Conservation (phyloP, 2,888 invertebrate genomes). For the Chloroclysta siterata region DNA sequence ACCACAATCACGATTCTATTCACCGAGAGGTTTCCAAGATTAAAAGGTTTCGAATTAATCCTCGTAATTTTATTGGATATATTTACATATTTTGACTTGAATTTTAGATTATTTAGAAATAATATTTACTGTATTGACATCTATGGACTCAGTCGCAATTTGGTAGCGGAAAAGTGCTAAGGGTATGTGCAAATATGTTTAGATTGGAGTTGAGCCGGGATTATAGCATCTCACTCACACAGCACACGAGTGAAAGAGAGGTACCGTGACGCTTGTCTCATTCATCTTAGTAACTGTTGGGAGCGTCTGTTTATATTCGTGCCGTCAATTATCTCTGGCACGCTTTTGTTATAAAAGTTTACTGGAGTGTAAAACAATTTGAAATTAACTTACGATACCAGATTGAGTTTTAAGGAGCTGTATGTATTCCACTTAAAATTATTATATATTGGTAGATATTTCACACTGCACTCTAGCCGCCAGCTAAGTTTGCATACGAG, state of each 20-base stretch:
- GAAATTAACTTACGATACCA: background rate
- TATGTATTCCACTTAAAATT: no score
- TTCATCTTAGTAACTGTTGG: conserved; percentile 23
- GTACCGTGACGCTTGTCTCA: conserved; percentile 4
- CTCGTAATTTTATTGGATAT: no score
- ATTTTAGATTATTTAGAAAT: no score
- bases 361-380: background rate
- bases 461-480: no score
- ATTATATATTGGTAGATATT: no score
- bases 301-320: conserved; percentile 16
- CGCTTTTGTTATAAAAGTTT: conserved; percentile 7
- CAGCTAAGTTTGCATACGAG: no score
- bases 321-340: conserved; percentile 9
- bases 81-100: no score
- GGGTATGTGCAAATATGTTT: conserved; percentile 19
- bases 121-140: no score
- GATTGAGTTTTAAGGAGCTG: no score
- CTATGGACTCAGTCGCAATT: background rate
- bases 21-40: no score
- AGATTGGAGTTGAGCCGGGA: conserved; percentile 11
- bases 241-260: conserved; percentile 1
- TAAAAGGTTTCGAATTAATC: no score
- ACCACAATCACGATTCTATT: no score
- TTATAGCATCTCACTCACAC: conserved; percentile 13
- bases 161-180: conserved; percentile 2